A percentile compares a stretch with the other conserved stretches of the same genome.
Evolutionary conservation across 2,888 invertebrate species (phyloP).

Genomic region (Aphidoletes aphidimyza): DNA sequence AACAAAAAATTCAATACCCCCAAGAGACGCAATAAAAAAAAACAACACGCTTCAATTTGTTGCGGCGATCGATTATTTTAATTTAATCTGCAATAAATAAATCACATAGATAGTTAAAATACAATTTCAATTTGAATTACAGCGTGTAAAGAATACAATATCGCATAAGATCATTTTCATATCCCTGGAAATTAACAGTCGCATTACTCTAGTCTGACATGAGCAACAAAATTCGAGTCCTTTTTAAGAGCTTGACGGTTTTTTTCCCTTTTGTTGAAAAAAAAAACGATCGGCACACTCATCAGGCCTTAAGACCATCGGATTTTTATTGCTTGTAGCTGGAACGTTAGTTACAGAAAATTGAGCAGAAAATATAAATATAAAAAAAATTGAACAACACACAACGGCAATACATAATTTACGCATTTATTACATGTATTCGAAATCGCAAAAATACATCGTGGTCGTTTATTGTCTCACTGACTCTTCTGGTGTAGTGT

Average conservation of each 20-base stretch:
- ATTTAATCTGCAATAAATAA: slow-evolving; percentile 36
- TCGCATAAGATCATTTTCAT: background rate
- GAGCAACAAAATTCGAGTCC: background rate
- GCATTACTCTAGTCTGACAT: background rate
- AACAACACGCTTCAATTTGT: background rate
- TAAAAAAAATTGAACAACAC: background rate
- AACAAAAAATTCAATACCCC: no score
- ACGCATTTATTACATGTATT: slow-evolving; percentile 13
- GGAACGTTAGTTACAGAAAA: background rate
- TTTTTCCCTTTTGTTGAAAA: background rate
- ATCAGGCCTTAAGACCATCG: background rate
- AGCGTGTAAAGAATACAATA: background rate
- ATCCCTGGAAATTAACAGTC: background rate
- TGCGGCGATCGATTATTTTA: slow-evolving; percentile 36
- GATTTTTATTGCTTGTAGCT: background rate
- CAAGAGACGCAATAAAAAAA: background rate
- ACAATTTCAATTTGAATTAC: slow-evolving; percentile 31
- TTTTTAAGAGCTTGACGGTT: background rate
- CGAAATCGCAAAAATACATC: slow-evolving; percentile 12
- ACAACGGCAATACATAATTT: slow-evolving; percentile 16
- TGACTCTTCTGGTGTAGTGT: background rate
- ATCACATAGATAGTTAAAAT: slow-evolving; percentile 31
- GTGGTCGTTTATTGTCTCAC: background rate
- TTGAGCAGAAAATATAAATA: slow-evolving; percentile 4
- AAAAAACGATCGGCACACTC: no score